Conservation (phyloP, 2,113 vertebrate genomes). For the Actinemys pallida region DNA sequence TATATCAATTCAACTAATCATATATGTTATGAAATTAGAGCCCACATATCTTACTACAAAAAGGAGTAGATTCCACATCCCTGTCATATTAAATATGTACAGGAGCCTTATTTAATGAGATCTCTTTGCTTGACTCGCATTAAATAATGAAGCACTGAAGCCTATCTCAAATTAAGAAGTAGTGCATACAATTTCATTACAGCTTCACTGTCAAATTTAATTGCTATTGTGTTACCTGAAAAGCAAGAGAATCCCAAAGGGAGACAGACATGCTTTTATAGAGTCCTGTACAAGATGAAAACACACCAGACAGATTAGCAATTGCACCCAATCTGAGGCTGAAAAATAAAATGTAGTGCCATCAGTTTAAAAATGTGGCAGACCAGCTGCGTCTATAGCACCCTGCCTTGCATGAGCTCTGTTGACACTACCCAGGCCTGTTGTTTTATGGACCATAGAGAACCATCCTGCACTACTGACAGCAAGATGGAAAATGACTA, state of each 20-base stretch:
- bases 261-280: neutral
- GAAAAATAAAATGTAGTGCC: neutral
- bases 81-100: neutral
- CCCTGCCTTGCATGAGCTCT: neutral
- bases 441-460: neutral
- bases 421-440: neutral
- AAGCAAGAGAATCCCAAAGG: neutral
- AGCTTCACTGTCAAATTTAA: neutral
- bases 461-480: neutral
- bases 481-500: neutral
- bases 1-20: neutral
- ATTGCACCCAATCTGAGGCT: neutral
- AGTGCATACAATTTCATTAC: neutral
- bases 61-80: neutral
- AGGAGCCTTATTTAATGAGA: neutral
- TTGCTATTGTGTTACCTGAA: neutral
- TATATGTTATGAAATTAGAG: neutral
- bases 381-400: neutral
- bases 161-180: neutral
- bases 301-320: neutral
- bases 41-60: neutral
- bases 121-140: neutral
- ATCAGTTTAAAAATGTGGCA: neutral
- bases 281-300: neutral
- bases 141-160: neutral